Evolutionary conservation across 2,797 vertebrate genomes (phyloP).

Genomic region (Antrozous pallidus): DNA sequence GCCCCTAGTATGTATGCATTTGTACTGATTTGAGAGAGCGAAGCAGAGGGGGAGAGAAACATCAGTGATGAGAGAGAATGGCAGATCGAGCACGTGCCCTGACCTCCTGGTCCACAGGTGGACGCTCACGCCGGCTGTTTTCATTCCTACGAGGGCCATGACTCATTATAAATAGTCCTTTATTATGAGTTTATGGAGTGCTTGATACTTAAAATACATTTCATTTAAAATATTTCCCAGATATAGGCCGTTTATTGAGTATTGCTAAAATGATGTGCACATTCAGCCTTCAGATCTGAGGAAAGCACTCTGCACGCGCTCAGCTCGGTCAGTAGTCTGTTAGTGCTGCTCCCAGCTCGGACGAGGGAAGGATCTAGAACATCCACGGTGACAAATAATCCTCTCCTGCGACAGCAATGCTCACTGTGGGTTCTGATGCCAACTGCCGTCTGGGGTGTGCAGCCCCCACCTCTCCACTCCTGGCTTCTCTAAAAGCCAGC

Average conservation of each 20-base stretch:
- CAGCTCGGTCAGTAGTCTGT: not conserved
- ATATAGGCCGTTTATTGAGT: not conserved
- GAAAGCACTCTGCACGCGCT: not conserved
- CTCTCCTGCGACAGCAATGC: rapidly evolving
- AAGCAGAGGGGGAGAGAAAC: too few species aligned
- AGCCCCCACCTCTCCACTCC: rapidly evolving
- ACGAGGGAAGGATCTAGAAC: not conserved
- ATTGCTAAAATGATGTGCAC: slow-evolving; percentile 33
- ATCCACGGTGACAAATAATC: not conserved
- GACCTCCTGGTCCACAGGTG: too few species aligned
- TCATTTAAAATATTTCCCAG: slow-evolving; percentile 25
- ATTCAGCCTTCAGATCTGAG: not conserved
- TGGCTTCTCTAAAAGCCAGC: too few species aligned
- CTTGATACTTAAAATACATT: slow-evolving; percentile 51
- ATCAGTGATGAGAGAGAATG: too few species aligned
- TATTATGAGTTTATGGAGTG: slow-evolving; percentile 34
- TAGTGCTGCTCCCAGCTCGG: not conserved
- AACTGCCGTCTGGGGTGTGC: rapidly evolving
- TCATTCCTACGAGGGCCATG: not conserved
- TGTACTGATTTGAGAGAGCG: too few species aligned
- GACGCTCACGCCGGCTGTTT: too few species aligned
- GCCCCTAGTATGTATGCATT: too few species aligned
- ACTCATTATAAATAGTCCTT: slow-evolving; percentile 39
- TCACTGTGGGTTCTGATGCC: not conserved
- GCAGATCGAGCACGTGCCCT: too few species aligned